Evolutionary conservation across 2,888 invertebrate genomes (phyloP).

Genomic region (Norana najaformis): DNA sequence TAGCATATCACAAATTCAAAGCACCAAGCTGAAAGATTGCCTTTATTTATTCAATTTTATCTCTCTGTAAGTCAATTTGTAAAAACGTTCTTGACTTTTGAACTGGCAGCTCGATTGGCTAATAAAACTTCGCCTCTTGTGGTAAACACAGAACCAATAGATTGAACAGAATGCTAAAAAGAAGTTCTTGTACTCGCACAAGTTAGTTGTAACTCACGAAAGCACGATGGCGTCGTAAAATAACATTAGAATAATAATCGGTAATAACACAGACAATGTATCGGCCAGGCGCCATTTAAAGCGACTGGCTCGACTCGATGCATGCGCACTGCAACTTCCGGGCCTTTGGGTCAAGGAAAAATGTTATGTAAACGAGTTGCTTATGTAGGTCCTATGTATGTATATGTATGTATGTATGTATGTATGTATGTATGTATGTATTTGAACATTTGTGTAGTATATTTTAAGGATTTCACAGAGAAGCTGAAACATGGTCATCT

Average conservation of each 20-base stretch:
- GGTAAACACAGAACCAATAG: neutral
- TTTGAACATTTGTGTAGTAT: no score
- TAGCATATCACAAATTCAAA: neutral
- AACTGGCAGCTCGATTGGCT: neutral
- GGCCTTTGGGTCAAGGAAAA: neutral
- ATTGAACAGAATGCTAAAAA: neutral
- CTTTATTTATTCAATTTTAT: neutral
- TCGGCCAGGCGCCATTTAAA: neutral
- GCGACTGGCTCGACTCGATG: neutral
- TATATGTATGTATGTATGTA: no score
- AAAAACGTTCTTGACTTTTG: neutral
- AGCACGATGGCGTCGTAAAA: constrained; percentile 20
- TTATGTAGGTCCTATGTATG: no score
- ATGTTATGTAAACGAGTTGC: neutral
- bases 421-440: no score
- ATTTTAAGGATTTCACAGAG: no score
- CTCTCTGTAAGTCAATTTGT: neutral
- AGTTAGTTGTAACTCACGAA: constrained; percentile 15
- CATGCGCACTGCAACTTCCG: constrained; percentile 17
- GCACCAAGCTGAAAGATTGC: neutral
- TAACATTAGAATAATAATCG: neutral
- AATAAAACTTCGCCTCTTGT: neutral
- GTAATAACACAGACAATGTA: neutral
- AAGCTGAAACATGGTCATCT: no score
- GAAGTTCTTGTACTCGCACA: constrained; percentile 23